These are phyloP conservation scores for Phocoena sinus DNA, from an alignment of 2,113 vertebrate species.

Conservation along the genomic window DNA sequence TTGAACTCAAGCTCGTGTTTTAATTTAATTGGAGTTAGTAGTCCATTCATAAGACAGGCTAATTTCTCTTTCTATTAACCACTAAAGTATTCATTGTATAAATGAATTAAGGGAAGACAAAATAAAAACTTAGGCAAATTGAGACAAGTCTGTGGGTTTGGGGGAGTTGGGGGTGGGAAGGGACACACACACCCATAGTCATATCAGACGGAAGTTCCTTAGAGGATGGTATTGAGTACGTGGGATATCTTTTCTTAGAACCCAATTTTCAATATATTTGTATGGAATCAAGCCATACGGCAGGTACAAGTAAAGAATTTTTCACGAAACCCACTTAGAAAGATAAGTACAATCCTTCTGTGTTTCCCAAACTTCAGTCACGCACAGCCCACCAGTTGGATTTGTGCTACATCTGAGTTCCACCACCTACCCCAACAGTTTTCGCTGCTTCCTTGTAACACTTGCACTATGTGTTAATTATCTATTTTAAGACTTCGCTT, in stretches of 20 bases:
- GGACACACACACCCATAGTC: accelerated
- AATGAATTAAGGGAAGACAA: neutral
- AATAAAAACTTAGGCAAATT: neutral
- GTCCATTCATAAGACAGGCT: neutral
- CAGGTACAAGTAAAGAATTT: neutral
- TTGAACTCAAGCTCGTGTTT: neutral
- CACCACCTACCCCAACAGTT: neutral
- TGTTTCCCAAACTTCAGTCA: neutral
- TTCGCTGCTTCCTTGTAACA: neutral
- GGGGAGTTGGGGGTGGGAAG: neutral
- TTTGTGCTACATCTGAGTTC: neutral
- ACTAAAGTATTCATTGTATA: neutral
- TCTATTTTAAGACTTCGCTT: neutral
- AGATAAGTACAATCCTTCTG: neutral
- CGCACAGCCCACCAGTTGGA: neutral
- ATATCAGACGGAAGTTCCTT: neutral
- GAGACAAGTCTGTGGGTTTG: neutral
- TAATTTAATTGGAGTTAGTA: neutral
- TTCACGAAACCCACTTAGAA: neutral
- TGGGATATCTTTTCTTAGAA: neutral
- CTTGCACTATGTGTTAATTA: neutral
- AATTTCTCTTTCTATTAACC: neutral
- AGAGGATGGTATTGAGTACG: neutral
- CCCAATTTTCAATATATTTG: neutral
- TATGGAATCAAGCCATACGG: neutral